Percentiles rank a stretch among this genome's conserved stretches.
Conservation (phyloP, 2,797 vertebrate species). For the Microchirus variegatus region DNA sequence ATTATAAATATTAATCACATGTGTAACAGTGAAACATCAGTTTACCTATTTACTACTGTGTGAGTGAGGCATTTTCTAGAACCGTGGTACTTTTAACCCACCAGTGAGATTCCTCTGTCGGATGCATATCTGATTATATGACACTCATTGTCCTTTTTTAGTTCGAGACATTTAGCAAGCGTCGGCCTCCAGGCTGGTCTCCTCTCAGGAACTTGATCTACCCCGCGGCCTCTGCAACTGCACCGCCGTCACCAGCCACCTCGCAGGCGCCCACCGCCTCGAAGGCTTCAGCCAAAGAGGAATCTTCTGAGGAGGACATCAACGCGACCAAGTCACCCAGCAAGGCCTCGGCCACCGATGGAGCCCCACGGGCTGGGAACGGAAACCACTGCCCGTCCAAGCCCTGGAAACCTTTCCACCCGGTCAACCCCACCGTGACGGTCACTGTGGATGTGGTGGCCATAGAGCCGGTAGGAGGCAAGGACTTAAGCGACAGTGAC, state of each 20-base stretch:
- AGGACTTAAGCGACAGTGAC: slow-evolving; percentile 55
- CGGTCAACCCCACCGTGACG: accelerated
- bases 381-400: slow-evolving; percentile 75
- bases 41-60: too few relatives aligned
- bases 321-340: slow-evolving; percentile 15
- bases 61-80: too few relatives aligned
- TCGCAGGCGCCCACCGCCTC: neutral
- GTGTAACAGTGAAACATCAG: too few relatives aligned
- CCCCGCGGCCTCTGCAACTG: accelerated
- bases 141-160: neutral
- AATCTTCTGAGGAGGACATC: slow-evolving; percentile 81
- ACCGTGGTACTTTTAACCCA: too few relatives aligned
- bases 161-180: slow-evolving; percentile 3
- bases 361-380: accelerated
- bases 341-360: accelerated
- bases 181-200: slow-evolving; percentile 81
- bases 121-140: too few relatives aligned
- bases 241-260: neutral
- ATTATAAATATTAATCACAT: too few relatives aligned
- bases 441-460: neutral
- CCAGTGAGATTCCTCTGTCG: too few relatives aligned
- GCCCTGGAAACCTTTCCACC: slow-evolving; percentile 78
- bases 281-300: slow-evolving; percentile 27
- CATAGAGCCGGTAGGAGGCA: neutral
- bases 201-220: slow-evolving; percentile 66